These are phyloP conservation scores for Amiota mariae DNA, from an alignment of 2,888 invertebrate genomes.

Conservation along the genomic window DNA sequence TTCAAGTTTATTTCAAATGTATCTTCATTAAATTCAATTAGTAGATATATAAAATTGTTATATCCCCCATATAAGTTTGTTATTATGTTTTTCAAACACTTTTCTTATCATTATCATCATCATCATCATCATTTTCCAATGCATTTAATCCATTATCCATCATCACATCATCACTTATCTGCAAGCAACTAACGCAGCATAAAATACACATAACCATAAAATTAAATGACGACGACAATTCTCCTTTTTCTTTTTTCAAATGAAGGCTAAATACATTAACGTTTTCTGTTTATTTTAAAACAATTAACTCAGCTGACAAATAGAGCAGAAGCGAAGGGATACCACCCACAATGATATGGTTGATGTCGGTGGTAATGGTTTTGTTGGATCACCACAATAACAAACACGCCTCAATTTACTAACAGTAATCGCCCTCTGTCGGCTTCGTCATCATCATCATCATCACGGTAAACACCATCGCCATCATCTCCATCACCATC, in stretches of 20 bases:
- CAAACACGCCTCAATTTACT: too few relatives aligned
- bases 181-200: background rate
- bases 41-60: background rate
- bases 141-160: conserved; percentile 15
- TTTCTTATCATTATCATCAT: too few relatives aligned
- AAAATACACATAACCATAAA: conserved; percentile 18
- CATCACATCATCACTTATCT: background rate
- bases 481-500: background rate
- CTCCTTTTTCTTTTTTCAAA: background rate
- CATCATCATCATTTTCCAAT: background rate
- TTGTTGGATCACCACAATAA: too few relatives aligned
- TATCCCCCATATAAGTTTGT: too few relatives aligned
- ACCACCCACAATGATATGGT: background rate
- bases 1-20: too few relatives aligned
- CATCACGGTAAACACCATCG: background rate
- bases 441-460: background rate
- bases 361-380: too few relatives aligned
- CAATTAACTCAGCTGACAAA: conserved; percentile 22
- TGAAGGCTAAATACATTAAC: conserved; percentile 26
- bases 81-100: too few relatives aligned
- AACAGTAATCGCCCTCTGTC: too few relatives aligned
- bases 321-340: conserved; percentile 17
- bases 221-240: conserved; percentile 6
- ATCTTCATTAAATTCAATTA: background rate
- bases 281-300: conserved; percentile 23